These are phyloP conservation scores for Anarsia innoxiella DNA, from an alignment of 2,888 invertebrate species.

Conservation along the genomic window DNA sequence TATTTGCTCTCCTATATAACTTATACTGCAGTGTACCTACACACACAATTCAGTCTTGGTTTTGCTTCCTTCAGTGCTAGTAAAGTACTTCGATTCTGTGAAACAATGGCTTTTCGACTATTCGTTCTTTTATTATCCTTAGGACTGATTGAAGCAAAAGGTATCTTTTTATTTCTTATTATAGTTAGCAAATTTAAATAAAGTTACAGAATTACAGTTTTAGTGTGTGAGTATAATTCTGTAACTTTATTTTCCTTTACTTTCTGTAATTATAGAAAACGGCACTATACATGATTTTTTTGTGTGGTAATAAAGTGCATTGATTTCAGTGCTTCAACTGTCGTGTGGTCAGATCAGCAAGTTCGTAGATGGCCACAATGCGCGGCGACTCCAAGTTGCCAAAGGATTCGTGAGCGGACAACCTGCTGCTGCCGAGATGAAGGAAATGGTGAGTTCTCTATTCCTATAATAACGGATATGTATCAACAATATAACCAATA, in stretches of 20 bases:
- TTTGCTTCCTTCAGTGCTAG: background rate
- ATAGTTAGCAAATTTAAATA: too few relatives aligned
- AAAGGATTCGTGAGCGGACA: constrained; percentile 29
- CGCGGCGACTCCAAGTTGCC: constrained; percentile 25
- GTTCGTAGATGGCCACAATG: constrained; percentile 37
- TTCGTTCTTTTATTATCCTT: background rate
- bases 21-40: background rate
- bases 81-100: too few relatives aligned
- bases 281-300: too few relatives aligned
- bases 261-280: too few relatives aligned
- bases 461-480: background rate
- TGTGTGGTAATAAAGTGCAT: too few relatives aligned
- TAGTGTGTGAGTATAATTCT: too few relatives aligned
- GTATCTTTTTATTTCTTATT: too few relatives aligned
- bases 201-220: too few relatives aligned
- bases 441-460: constrained; percentile 25
- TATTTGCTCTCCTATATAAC: background rate
- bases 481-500: background rate
- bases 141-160: background rate
- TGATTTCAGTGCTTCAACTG: constrained; percentile 16
- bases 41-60: background rate
- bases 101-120: constrained; percentile 14
- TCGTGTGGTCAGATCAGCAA: constrained; percentile 30
- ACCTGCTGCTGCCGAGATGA: constrained; percentile 36
- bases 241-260: too few relatives aligned